Evolutionary conservation across 2,888 invertebrate species (phyloP), one percentile per base, ranked within the genome.

Genomic region (Abrostola triplasia): DNA sequence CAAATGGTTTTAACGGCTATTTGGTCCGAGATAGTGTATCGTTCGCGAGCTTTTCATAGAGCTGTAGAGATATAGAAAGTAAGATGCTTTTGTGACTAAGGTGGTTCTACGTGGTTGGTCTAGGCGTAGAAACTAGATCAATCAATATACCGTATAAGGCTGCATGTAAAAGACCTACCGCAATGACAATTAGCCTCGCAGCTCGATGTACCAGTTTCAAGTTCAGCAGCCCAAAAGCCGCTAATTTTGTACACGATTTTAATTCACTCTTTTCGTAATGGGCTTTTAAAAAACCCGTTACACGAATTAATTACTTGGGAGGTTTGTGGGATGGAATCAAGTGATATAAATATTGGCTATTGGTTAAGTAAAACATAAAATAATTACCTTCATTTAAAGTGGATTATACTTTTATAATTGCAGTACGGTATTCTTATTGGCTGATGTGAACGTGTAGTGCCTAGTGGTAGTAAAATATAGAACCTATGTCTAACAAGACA

Each of bases 61-160:
- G 67, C 59, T 73, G 66, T 69, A 67, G 64, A 70, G 59, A 69
- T 75, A 75, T 75, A 77, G 80, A 81, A 77, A 83, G 72, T 66
- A 65, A 80, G 71, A 73, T 69, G 72, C 73, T 66, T 78, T 80
- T 83, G 77, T 79, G 73, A 70, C 9, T 47, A 24, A 47, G 44
- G 44, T 47, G 44, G 44, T 9, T 47, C 44, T 47, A 52, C 24
- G 40, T 52, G 44, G 44, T 47, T 24, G 44, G 44, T 47, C 24
- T 47, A 47, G 44, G 13, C 44, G 13, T 47, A 47, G 44, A 47
- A 47, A 47, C 44, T 47, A 47, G 44, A 47, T 47, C 44, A 47
- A 47, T 47, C 44, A 13, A 24, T 47, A 13, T 13, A 9, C 44
- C 9, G 44, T 47, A 24, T 47, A 47, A 47, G 24, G 13, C 44